Conservation (phyloP, 2,888 invertebrate genomes). For the Eilema caniola region DNA sequence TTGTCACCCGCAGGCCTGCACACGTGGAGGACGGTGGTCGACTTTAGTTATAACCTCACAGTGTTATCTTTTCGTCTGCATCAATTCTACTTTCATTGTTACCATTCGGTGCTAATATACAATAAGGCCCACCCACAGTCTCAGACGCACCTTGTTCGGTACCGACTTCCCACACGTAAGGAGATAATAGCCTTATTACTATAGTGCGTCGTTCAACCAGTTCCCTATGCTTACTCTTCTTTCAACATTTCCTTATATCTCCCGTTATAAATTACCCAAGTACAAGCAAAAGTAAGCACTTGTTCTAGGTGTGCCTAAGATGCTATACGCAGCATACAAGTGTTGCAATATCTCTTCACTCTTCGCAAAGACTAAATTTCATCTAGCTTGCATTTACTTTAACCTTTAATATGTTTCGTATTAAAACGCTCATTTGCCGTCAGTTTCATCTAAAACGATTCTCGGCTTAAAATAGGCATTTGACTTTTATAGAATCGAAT, state of each 20-base stretch:
- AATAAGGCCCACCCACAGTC: not conserved
- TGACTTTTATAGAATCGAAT: too few relatives aligned
- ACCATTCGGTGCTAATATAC: not conserved
- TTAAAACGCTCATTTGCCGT: too few relatives aligned
- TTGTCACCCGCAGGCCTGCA: too few relatives aligned
- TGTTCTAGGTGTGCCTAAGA: not conserved
- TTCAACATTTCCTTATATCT: not conserved
- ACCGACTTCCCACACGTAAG: not conserved
- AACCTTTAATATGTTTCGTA: too few relatives aligned
- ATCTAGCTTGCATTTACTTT: too few relatives aligned
- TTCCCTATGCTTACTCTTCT: not conserved
- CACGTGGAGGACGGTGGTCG: too few relatives aligned
- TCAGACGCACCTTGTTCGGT: not conserved
- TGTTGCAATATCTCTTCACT: too few relatives aligned
- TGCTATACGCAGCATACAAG: too few relatives aligned
- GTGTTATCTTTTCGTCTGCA: not conserved
- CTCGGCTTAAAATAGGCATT: too few relatives aligned
- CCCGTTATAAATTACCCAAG: not conserved
- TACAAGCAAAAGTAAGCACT: not conserved
- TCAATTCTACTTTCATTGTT: slow-evolving; percentile 1
- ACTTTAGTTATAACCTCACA: not conserved
- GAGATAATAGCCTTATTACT: not conserved
- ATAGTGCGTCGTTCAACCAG: not conserved
- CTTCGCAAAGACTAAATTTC: too few relatives aligned
- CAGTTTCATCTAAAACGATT: too few relatives aligned